Evolutionary conservation across 2,888 invertebrate species (phyloP), one percentile per base, ranked within the genome.

Genomic region (Lysandra bellargus): DNA sequence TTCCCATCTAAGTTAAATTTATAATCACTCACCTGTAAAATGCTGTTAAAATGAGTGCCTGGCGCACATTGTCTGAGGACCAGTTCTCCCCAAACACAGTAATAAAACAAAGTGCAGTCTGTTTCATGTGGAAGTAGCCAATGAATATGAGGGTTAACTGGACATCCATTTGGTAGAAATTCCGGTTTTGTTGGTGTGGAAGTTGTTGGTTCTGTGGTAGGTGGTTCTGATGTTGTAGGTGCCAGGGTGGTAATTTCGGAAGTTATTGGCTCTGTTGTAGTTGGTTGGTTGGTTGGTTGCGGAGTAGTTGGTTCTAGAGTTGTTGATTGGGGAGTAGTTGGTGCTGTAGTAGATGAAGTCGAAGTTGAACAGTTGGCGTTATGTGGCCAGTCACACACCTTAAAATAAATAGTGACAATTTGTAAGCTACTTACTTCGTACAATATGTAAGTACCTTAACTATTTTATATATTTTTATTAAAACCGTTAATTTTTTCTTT

Each of bases 141-240:
- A 84, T 91, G 91, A 37, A 89, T 83, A 73, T 85, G 85, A 0
- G 87, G 88, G 82, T 92, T 81, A 0, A 86, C 86, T 1, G 93
- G 93, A 83, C 93, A 93, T 2, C 93, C 93, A 80, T 92, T 92
- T 7, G 84, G 85, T 4, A 85, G 84, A 83, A 89, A 89, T 1
- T 87, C 57, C 57, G 57, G 57, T 57, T 57, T 86, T 0, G 57
- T 57, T 57, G 57, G 4, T 5, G 14, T 6, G 57, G 57, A 4
- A 57, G 57, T 57, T 1, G 60, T 61, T 17, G 60, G 60, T 37
- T 60, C 33, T 4, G 57, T 57, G 1, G 60, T 61, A 23, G 23
- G 23, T 17, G 60, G 60, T 37, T 60, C 33, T 4, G 75, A 14
- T 0, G 80, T 40, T 40, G 40, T 40, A 23, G 23, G 23, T 23